A percentile compares a stretch with the other conserved stretches of the same genome.
Evolutionary conservation across 2,797 vertebrate genomes (phyloP).

Genomic region (Arctocebus calabarensis): DNA sequence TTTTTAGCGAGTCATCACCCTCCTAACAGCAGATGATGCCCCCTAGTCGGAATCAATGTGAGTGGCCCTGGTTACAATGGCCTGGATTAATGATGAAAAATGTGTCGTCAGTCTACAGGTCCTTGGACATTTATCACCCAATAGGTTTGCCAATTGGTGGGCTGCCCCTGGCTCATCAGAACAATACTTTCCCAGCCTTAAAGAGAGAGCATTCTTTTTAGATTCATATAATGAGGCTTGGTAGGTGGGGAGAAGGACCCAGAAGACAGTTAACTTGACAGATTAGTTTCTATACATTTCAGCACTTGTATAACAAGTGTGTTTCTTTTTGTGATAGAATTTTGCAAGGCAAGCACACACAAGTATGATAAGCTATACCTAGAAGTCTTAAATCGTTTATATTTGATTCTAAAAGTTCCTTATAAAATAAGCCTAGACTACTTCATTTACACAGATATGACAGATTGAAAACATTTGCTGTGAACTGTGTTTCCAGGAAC

Average conservation of each 20-base stretch:
- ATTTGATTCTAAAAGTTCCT: constrained; percentile 14
- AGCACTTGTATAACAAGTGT: constrained; percentile 42
- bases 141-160: constrained; percentile 89
- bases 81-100: constrained; percentile 99
- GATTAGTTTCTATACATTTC: constrained; percentile 51
- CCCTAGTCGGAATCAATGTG: constrained; percentile 94
- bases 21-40: constrained; percentile 91
- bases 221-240: constrained; percentile 68
- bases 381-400: constrained; percentile 2
- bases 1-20: constrained; percentile 91
- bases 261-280: constrained; percentile 58
- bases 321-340: constrained; percentile 27
- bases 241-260: constrained; percentile 12
- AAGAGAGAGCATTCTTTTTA: constrained; percentile 78
- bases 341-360: constrained; percentile 35
- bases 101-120: constrained; percentile 93
- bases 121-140: constrained; percentile 95
- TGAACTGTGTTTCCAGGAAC: constrained; percentile 36
- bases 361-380: constrained; percentile 22
- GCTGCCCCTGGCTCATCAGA: constrained; percentile 87
- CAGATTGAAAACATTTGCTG: constrained; percentile 6
- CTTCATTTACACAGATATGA: background rate
- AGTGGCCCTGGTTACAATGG: constrained; percentile 95
- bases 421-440: constrained; percentile 16
- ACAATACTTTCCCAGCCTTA: constrained; percentile 81